These are phyloP conservation scores for Girardinus metallicus DNA, from an alignment of 2,797 vertebrate genomes.

Conservation along the genomic window DNA sequence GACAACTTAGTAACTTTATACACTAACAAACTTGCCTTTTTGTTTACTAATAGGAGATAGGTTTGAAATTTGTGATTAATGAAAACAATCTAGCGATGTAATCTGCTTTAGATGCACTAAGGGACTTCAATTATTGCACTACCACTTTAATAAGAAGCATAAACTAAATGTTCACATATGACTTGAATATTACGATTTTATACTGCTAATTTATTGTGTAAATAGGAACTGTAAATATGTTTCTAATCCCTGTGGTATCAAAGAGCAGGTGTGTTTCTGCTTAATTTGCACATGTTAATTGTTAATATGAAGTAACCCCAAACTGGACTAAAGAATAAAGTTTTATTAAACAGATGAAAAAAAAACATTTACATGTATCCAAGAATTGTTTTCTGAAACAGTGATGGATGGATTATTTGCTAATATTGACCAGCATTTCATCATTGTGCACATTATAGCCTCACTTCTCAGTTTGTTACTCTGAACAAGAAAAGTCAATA, in stretches of 20 bases:
- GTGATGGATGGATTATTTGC: neutral
- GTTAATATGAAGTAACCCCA: slow-evolving; percentile 21
- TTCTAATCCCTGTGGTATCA: slow-evolving; percentile 56
- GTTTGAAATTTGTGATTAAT: slow-evolving; percentile 13
- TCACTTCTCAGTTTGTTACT: neutral
- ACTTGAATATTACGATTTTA: slow-evolving; percentile 65
- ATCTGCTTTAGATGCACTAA: slow-evolving; percentile 38
- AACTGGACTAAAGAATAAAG: slow-evolving; percentile 47
- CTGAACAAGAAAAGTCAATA: neutral
- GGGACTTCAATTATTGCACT: slow-evolving; percentile 65
- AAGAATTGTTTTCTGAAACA: slow-evolving; percentile 15
- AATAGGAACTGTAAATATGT: slow-evolving; percentile 53
- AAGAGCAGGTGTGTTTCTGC: slow-evolving; percentile 28
- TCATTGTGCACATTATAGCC: neutral
- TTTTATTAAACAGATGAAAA: slow-evolving; percentile 68
- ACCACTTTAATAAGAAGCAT: slow-evolving; percentile 41
- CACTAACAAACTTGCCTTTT: slow-evolving; percentile 20
- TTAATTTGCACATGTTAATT: slow-evolving; percentile 46
- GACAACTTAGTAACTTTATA: neutral
- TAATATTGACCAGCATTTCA: neutral
- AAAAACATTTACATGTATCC: slow-evolving; percentile 23
- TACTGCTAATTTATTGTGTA: slow-evolving; percentile 78
- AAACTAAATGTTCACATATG: slow-evolving; percentile 37
- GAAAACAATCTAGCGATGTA: slow-evolving; percentile 14
- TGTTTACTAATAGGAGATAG: slow-evolving; percentile 25